Base-by-base conservation (phyloP, 2,797 vertebrate species). In the Botia kubotai region DNA sequence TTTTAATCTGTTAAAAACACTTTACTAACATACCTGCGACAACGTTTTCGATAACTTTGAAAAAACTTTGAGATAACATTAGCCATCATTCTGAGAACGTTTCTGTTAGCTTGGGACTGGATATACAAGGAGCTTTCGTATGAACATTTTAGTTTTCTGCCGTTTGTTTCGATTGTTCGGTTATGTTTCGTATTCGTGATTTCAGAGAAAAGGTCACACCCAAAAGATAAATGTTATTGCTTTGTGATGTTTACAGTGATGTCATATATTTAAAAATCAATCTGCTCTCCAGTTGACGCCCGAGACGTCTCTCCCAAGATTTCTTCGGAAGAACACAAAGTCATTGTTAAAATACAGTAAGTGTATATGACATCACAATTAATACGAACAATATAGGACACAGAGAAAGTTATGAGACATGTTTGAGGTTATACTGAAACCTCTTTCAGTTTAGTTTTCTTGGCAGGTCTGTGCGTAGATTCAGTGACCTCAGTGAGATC, bases 181-280 rank as follows among this genome's bases (percentile, higher is more conserved):
- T 17, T 60, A 52, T 71, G 8, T 71, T 69, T 70, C 50, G 23
- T 21, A 26, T 63, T 63, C 4, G 46, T n/a, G 46, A 71, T 52
- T 71, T 63, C 8, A 39, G n/a, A 10, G 19, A 67, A 74, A 12
- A 19, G 19, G 21, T 33, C 36, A 77, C 66, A 50, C 53, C 65
- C 53, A 48, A 53, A 33, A 48, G 8, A 16, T 10, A 66, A 36
- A 17, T 66, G 63, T 11, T 5, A 70, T 60, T 21, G 2, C 36
- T 69, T 10, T 55, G 16, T 12, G 16, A 26, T 52, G 19, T 12
- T 58, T 13, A 21, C 0, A 55, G 2, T 65, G 52, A 5, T 23
- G 0, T 3, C 8, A 53, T 12, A 43, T 8, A 69, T 36, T 29
- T 57, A 12, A 29, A 4, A 26, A 16, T 14, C 2, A 7, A 58